These are phyloP conservation scores for Falco rusticolus DNA, from an alignment of 2,797 vertebrate genomes.

Conservation along the genomic window DNA sequence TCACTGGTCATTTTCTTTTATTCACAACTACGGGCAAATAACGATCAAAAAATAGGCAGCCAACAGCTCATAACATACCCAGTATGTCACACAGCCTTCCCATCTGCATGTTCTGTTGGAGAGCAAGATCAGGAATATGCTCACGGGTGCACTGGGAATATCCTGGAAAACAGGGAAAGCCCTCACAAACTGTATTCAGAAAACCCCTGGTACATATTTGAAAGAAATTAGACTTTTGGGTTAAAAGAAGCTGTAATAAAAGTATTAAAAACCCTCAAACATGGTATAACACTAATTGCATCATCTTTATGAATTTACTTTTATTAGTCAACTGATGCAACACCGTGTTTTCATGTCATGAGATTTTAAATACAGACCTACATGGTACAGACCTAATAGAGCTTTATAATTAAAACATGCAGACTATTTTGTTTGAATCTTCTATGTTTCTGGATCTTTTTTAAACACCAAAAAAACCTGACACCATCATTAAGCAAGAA, in stretches of 20 bases:
- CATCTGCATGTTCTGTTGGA: conserved; percentile 88
- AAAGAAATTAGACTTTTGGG: not conserved
- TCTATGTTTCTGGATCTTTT: not conserved
- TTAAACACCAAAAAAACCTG: not conserved
- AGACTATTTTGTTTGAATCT: not conserved
- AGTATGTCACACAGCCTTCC: conserved; percentile 87
- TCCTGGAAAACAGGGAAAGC: conserved; percentile 77
- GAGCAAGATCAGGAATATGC: conserved; percentile 73
- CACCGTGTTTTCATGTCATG: not conserved
- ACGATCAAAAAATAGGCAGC: not conserved
- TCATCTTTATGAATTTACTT: not conserved
- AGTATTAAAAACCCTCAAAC: not conserved
- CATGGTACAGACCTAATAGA: not conserved
- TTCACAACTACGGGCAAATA: not conserved
- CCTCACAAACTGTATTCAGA: not conserved
- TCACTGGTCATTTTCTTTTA: not conserved
- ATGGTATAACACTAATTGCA: not conserved
- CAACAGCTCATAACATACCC: conserved; percentile 72
- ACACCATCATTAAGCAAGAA: conserved; percentile 39
- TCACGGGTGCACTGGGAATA: conserved; percentile 77
- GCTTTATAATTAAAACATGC: not conserved
- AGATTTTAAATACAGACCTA: not conserved
- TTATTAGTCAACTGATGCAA: not conserved
- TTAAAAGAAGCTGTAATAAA: not conserved
- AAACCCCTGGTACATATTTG: accelerated